Conservation (phyloP, 2,113 vertebrate species). For the Isurus oxyrinchus region DNA sequence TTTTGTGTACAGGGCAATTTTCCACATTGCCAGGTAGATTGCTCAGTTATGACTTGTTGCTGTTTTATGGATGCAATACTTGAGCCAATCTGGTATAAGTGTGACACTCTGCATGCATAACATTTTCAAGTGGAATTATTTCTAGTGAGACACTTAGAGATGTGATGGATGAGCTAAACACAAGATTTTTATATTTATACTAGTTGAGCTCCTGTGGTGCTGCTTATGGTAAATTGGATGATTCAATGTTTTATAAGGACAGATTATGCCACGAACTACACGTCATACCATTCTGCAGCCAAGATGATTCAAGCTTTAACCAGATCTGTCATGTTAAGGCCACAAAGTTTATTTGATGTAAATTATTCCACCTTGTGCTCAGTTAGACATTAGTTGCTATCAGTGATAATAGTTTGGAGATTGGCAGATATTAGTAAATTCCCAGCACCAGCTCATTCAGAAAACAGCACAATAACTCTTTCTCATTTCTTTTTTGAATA, state of each 20-base stretch:
- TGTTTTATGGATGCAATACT: background rate
- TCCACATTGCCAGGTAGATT: too few relatives aligned
- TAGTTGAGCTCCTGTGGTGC: background rate
- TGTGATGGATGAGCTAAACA: background rate
- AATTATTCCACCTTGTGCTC: background rate
- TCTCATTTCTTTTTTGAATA: background rate
- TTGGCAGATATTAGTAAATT: background rate
- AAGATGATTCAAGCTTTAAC: background rate
- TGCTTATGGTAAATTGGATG: background rate
- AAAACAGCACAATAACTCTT: background rate
- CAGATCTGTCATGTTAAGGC: background rate
- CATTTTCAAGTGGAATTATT: background rate
- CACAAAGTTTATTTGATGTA: background rate
- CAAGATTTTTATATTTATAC: background rate
- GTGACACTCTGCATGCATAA: background rate
- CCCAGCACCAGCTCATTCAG: background rate
- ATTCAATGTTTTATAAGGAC: slow-evolving; percentile 1
- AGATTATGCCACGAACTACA: background rate
- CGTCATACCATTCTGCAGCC: background rate
- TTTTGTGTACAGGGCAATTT: too few relatives aligned
- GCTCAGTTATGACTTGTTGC: background rate
- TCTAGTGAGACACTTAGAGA: background rate
- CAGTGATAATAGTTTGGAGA: background rate
- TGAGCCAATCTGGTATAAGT: background rate
- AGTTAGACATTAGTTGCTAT: background rate